Evolutionary conservation across 2,888 invertebrate genomes (phyloP).

Genomic region (Rhingia rostrata): DNA sequence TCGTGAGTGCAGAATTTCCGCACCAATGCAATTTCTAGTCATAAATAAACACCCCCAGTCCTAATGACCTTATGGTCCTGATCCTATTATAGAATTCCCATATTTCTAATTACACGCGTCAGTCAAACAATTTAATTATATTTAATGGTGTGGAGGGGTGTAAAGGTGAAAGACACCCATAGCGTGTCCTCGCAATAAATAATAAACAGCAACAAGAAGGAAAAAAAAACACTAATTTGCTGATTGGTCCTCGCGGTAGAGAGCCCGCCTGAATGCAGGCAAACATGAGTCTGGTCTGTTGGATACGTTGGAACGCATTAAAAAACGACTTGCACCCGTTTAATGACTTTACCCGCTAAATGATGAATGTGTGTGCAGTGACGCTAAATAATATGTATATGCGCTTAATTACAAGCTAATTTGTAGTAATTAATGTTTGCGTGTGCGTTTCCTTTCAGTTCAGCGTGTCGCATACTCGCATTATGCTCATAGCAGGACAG

Average conservation of each 20-base stretch:
- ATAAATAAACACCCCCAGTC: constrained; percentile 9
- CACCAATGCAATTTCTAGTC: not conserved
- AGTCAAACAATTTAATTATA: constrained; percentile 57
- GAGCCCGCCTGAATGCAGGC: constrained; percentile 18
- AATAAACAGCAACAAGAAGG: not conserved
- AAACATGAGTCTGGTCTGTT: constrained; percentile 40
- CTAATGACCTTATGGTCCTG: constrained; percentile 23
- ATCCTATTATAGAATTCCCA: constrained; percentile 32
- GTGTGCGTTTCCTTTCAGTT: constrained; percentile 52
- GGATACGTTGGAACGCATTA: constrained; percentile 23
- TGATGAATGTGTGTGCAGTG: constrained; percentile 55
- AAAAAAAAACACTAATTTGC: constrained; percentile 19
- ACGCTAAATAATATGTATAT: constrained; percentile 43
- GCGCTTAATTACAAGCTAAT: constrained; percentile 66
- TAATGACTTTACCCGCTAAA: constrained; percentile 46
- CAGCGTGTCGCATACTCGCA: constrained; percentile 23
- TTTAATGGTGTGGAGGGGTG: not conserved
- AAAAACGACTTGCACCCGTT: not conserved
- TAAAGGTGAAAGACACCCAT: not conserved
- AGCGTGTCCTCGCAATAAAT: no score
- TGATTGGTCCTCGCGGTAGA: constrained; percentile 33
- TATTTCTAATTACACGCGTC: constrained; percentile 23
- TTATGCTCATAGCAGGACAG: constrained; percentile 39
- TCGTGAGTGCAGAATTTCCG: not conserved
- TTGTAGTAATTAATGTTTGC: constrained; percentile 68